These are phyloP conservation scores for Lacanobia oleracea DNA, from an alignment of 2,888 invertebrate species.

Conservation along the genomic window DNA sequence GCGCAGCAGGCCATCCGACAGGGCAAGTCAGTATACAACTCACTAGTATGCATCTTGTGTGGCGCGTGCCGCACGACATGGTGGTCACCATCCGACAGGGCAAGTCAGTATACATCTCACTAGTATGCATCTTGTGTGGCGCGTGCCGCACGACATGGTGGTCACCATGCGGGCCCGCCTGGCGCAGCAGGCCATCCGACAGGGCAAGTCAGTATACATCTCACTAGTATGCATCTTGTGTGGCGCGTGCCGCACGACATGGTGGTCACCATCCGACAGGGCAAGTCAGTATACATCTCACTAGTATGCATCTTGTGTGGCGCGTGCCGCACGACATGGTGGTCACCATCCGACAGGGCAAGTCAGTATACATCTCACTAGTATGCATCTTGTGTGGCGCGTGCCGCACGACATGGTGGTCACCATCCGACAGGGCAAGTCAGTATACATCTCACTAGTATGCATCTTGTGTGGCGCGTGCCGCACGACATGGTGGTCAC, in stretches of 20 bases:
- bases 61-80: constrained; percentile 98
- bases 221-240: constrained; percentile 99
- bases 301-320: constrained; percentile 99
- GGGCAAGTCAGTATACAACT: constrained; percentile 87
- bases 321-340: constrained; percentile 98
- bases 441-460: no score
- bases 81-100: constrained; percentile 96
- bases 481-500: constrained; percentile 98
- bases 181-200: constrained; percentile 95
- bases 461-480: constrained; percentile 99
- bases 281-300: constrained; percentile 83
- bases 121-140: constrained; percentile 99
- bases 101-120: constrained; percentile 76
- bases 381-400: constrained; percentile 99
- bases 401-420: constrained; percentile 98
- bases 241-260: constrained; percentile 99
- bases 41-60: constrained; percentile 99
- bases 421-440: constrained; percentile 93
- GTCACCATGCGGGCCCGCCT: constrained; percentile 97
- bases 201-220: constrained; percentile 88
- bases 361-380: constrained; percentile 71
- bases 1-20: constrained; percentile 95
- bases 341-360: constrained; percentile 94
- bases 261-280: constrained; percentile 96
- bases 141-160: constrained; percentile 98